phyloP scores from a whole-genome alignment of 2,797 vertebrate species.

The Podarcis siculus region DNA sequence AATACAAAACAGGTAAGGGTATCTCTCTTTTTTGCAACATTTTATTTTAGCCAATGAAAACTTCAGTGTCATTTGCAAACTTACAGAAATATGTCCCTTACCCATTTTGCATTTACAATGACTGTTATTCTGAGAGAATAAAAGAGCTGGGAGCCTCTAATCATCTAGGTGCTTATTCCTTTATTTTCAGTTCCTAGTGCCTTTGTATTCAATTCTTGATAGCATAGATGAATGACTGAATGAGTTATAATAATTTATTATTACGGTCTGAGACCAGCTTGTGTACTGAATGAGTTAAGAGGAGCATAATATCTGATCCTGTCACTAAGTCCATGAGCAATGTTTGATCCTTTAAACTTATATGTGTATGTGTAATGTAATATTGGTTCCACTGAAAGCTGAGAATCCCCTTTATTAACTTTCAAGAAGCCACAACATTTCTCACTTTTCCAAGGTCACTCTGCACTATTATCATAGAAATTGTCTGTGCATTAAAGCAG shows the following conservation, averaged over 20 bases:
- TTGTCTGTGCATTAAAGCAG: conserved; percentile 15
- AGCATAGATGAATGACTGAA: conserved; percentile 5
- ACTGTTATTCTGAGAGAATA: neutral
- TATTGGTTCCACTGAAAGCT: neutral
- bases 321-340: neutral
- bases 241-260: neutral
- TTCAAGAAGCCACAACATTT: neutral
- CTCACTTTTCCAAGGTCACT: neutral
- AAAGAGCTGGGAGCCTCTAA: neutral
- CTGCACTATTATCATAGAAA: conserved; percentile 3
- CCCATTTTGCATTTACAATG: conserved; percentile 7
- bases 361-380: neutral
- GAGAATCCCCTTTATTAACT: neutral
- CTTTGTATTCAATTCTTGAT: neutral
- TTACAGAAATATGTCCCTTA: neutral
- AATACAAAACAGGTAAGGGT: neutral
- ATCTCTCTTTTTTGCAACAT: neutral
- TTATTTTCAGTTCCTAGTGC: neutral
- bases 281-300: neutral
- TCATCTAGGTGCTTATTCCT: neutral
- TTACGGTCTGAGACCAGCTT: too few species aligned
- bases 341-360: neutral
- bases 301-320: neutral
- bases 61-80: neutral
- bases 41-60: neutral